Percentiles rank a stretch among this genome's conserved stretches.
These are phyloP conservation scores for Hippocampus comes DNA, from an alignment of 2,113 vertebrate genomes.

Conservation along the genomic window DNA sequence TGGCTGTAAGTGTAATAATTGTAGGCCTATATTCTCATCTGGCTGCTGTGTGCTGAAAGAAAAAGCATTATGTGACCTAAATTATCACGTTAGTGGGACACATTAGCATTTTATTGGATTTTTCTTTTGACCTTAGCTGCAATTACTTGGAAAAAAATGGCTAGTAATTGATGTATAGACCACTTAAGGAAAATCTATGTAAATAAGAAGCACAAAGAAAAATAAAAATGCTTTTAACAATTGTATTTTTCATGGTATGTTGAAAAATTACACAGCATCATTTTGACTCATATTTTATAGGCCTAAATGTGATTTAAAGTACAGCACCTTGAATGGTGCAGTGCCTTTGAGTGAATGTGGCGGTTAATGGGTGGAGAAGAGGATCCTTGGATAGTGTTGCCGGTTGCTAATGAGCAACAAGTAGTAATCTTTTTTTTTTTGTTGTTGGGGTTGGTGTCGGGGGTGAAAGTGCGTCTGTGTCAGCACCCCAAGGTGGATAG, in stretches of 20 bases:
- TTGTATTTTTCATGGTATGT: conserved; percentile 19
- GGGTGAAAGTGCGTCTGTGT: too few relatives aligned
- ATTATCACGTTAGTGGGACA: conserved; percentile 56
- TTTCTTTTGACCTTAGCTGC: conserved; percentile 53
- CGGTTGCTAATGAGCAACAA: too few relatives aligned
- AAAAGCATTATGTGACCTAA: conserved; percentile 50
- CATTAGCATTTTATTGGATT: conserved; percentile 47
- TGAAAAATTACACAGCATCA: conserved; percentile 14
- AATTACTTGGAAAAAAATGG: conserved; percentile 57
- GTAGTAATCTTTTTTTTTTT: too few relatives aligned
- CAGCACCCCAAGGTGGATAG: too few relatives aligned
- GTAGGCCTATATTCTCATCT: not conserved
- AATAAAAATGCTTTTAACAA: conserved; percentile 39
- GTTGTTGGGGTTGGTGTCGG: too few relatives aligned
- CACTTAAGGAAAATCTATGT: conserved; percentile 48
- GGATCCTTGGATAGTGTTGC: too few relatives aligned
- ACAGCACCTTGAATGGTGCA: not conserved
- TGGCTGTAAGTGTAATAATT: too few relatives aligned
- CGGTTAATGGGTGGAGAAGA: too few relatives aligned
- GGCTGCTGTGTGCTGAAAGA: conserved; percentile 15
- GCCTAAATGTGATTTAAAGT: conserved; percentile 8
- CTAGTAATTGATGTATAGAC: conserved; percentile 41
- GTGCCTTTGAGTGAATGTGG: too few relatives aligned
- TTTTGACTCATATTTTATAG: conserved; percentile 1
- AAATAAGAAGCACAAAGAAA: conserved; percentile 45